Conservation (phyloP, 2,797 vertebrate species). For the Bradypodion pumilum region DNA sequence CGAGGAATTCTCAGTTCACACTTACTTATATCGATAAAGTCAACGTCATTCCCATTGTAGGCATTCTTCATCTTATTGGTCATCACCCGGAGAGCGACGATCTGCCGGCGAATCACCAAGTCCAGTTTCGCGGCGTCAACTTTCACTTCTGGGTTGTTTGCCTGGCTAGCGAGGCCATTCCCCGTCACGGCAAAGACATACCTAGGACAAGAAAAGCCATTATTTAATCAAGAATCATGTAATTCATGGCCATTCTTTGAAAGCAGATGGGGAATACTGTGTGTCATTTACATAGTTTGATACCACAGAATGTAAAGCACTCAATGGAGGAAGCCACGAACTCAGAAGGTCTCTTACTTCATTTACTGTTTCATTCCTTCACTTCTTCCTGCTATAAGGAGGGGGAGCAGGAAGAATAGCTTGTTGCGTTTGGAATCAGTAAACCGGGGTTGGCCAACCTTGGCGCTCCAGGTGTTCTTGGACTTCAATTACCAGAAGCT, state of each 20-base stretch:
- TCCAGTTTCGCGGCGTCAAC: constrained; percentile 94
- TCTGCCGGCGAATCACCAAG: constrained; percentile 89
- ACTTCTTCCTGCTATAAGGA: too few relatives aligned
- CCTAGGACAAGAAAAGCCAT: constrained; percentile 70
- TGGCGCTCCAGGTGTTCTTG: too few relatives aligned
- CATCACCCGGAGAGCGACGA: constrained; percentile 90
- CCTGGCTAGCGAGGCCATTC: constrained; percentile 93
- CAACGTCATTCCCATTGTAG: constrained; percentile 89
- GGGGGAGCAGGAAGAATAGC: too few relatives aligned
- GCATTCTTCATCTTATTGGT: constrained; percentile 93
- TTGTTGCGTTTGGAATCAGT: neutral
- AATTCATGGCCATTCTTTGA: too few relatives aligned
- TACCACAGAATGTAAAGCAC: too few relatives aligned
- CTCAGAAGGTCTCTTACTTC: neutral
- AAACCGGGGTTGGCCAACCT: too few relatives aligned
- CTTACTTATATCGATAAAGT: constrained; percentile 85
- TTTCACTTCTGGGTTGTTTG: constrained; percentile 94
- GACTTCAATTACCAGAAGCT: too few relatives aligned
- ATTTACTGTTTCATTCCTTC: neutral
- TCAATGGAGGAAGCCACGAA: neutral
- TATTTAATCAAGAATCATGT: rapidly evolving
- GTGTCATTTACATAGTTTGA: too few relatives aligned
- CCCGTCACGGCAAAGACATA: constrained; percentile 92
- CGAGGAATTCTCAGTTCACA: neutral
- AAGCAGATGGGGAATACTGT: too few relatives aligned